Conservation (phyloP, 2,888 invertebrate species). For the Bugula neritina region DNA sequence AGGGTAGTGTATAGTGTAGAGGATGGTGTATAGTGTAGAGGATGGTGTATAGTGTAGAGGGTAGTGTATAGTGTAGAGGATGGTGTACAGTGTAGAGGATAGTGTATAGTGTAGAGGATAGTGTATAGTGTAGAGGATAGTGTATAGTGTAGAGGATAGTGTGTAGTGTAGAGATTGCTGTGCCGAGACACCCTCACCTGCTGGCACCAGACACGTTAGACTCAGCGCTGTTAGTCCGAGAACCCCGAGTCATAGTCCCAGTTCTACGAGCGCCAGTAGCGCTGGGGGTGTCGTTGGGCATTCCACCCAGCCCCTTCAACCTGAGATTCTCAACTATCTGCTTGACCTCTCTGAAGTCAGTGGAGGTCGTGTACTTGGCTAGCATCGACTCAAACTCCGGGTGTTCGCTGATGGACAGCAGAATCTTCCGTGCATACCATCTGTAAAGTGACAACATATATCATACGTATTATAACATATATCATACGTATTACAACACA, state of each 20-base stretch:
- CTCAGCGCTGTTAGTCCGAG: constrained; percentile 15
- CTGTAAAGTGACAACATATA: constrained; percentile 50
- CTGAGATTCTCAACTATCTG: constrained; percentile 70
- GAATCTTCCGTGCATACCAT: constrained; percentile 71
- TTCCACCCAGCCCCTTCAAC: constrained; percentile 48
- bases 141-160: no score
- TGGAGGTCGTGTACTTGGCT: constrained; percentile 71
- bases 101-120: no score
- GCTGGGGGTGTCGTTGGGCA: constrained; percentile 42
- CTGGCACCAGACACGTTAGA: not conserved
- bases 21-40: no score
- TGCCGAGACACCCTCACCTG: no score
- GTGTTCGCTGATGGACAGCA: constrained; percentile 68
- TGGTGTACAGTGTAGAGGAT: no score
- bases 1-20: no score
- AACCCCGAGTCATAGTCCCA: constrained; percentile 2
- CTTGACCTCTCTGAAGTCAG: constrained; percentile 73
- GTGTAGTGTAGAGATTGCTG: no score
- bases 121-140: no score
- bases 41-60: no score
- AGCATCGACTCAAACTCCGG: constrained; percentile 70
- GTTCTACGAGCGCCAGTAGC: constrained; percentile 31
- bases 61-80: no score
- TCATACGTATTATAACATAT: not conserved
- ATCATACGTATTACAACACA: not conserved